phyloP scores from a whole-genome alignment of 2,888 invertebrate genomes.

The Drosophila infuscata region DNA sequence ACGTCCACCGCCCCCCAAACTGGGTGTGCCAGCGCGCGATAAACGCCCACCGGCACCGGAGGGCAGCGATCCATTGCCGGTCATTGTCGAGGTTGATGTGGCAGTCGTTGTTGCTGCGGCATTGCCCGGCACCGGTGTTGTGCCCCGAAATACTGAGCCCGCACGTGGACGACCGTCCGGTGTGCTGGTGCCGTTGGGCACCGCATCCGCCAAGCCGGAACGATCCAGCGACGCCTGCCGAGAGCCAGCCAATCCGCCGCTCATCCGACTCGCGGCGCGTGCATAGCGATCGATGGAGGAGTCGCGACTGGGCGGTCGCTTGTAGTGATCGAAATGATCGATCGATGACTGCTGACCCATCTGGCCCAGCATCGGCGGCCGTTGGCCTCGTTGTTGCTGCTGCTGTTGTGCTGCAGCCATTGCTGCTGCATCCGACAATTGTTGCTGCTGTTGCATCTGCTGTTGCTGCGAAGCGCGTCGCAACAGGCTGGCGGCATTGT shows the following conservation, averaged over 20 bases:
- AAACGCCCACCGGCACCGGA: conserved; percentile 84
- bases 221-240: conserved; percentile 93
- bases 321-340: conserved; percentile 97
- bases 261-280: conserved; percentile 88
- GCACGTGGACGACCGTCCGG: conserved; percentile 85
- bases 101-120: conserved; percentile 29
- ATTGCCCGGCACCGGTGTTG: conserved; percentile 80
- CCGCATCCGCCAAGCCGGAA: conserved; percentile 80
- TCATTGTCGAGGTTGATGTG: conserved; percentile 77
- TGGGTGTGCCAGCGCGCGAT: conserved; percentile 86
- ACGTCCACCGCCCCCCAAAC: conserved; percentile 82
- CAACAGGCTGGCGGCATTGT: conserved; percentile 67
- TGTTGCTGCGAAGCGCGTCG: conserved; percentile 80
- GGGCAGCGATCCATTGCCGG: conserved; percentile 89
- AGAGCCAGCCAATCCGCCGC: conserved; percentile 87
- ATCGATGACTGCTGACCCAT: conserved; percentile 88
- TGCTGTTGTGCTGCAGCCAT: conserved; percentile 73
- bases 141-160: conserved; percentile 86
- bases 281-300: conserved; percentile 93
- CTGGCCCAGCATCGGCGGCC: conserved; percentile 86
- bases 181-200: conserved; percentile 62
- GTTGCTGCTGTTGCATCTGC: conserved; percentile 70
- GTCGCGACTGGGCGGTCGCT: conserved; percentile 94
- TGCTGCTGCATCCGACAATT: conserved; percentile 82
- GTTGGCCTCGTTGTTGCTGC: conserved; percentile 85